These are phyloP conservation scores for Ceratoteleas bidentatus DNA, from an alignment of 1,140 invertebrate genomes.

Conservation along the genomic window DNA sequence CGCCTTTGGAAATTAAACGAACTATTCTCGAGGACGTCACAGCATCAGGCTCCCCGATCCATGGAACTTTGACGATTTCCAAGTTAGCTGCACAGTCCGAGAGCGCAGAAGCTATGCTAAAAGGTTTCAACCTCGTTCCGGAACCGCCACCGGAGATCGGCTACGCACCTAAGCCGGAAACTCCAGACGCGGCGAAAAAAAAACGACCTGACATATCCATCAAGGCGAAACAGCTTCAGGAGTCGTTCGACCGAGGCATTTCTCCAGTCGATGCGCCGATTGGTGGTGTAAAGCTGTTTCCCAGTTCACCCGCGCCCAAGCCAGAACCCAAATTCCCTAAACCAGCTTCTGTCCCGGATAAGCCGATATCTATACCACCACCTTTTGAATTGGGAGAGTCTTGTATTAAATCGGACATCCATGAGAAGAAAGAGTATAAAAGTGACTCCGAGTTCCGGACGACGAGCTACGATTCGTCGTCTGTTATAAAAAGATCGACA, in stretches of 20 bases:
- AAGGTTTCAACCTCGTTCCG: constrained; percentile 84
- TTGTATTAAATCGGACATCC: constrained; percentile 32
- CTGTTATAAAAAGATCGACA: constrained; percentile 18
- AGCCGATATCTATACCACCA: constrained; percentile 70
- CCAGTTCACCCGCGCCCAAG: constrained; percentile 71
- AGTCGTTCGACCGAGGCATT: constrained; percentile 82
- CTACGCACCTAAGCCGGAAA: constrained; percentile 83
- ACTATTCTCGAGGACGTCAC: constrained; percentile 75
- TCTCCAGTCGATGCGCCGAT: constrained; percentile 84
- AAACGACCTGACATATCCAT: constrained; percentile 83
- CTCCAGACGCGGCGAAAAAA: constrained; percentile 72
- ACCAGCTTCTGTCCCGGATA: constrained; percentile 35
- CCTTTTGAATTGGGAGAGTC: constrained; percentile 72
- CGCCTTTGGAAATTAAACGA: constrained; percentile 71
- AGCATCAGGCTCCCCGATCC: constrained; percentile 73
- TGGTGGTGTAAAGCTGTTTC: constrained; percentile 85
- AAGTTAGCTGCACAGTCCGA: constrained; percentile 75
- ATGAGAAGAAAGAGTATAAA: constrained; percentile 59
- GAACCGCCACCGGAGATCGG: constrained; percentile 88
- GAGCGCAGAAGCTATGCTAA: constrained; percentile 75
- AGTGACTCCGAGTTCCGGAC: constrained; percentile 47
- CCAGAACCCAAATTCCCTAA: constrained; percentile 60
- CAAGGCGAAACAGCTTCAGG: constrained; percentile 85
- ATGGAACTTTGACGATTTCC: constrained; percentile 74
- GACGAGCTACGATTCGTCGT: constrained; percentile 16